Evolutionary conservation across 2,113 vertebrate genomes (phyloP), one percentile per base, ranked within the genome.

Genomic region (Morone saxatilis): DNA sequence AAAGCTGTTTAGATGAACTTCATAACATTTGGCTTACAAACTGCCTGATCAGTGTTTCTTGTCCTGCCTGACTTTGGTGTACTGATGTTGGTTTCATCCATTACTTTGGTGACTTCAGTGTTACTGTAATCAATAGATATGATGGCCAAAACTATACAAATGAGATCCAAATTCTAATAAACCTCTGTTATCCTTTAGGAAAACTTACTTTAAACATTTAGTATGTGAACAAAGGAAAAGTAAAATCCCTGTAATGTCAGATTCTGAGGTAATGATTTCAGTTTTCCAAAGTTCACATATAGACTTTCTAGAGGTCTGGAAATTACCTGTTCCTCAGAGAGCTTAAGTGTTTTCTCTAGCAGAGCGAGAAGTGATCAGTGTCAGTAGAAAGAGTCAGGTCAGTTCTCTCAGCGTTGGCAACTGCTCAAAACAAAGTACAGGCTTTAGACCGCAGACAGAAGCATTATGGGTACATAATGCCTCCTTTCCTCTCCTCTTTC

Each of bases 331-430:
- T 90, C 76, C 87, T 88, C 36, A 20, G 82, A 89, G 68, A 78
- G 60, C 75, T 77, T 50, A 77, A 81, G 76, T 81, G 76, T 87
- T 86, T 91, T 88, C 76, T 77, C 76, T 81, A 59, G 83, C 83
- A 83, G 51, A 83, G 85, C 63, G 51, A 84, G 56, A 77, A 85
- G 85, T 81, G 83, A 92, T 91, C 84, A 77, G 79, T 78, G 86
- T 85, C 82, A 72, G 79, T 51, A 75, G 73, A 83, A 81, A 53
- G 50, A 76, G 56, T 68, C 56, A 9, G 79, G 73, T 85, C 79
- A 53, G 50, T 69, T 65, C 70, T 78, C 40, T 83, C 51, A 0
- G 36, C 4, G 47, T 60, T 89, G 91, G 91, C 87, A 31, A 43
- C 45, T 1, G 14, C 72, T 89, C 83, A 89, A 88, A 71, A 89